Conservation (phyloP, 2,113 vertebrate species). For the Nansenia antarctica region DNA sequence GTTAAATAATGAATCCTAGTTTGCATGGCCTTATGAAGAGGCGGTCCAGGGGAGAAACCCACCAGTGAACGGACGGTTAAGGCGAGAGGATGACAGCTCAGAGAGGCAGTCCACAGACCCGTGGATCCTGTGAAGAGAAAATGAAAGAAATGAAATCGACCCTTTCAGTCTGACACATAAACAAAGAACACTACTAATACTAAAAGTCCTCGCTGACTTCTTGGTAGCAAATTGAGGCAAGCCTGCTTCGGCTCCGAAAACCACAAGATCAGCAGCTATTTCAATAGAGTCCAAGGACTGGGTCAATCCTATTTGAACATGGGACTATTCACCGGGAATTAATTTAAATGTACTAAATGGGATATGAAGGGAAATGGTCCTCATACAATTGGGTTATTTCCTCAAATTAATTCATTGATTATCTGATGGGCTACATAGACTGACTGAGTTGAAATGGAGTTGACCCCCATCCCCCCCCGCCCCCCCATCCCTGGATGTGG, state of each 20-base stretch:
- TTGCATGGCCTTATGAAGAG: too few species aligned
- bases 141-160: background rate
- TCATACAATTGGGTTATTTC: background rate
- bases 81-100: constrained; percentile 83
- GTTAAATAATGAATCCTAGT: too few species aligned
- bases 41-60: too few species aligned
- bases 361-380: background rate
- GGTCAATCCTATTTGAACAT: constrained; percentile 3
- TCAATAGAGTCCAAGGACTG: background rate
- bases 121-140: constrained; percentile 75
- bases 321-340: background rate
- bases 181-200: too few species aligned
- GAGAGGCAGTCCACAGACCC: constrained; percentile 92
- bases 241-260: too few species aligned
- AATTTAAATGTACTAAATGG: background rate
- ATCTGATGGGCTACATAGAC: background rate
- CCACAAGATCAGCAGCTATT: background rate
- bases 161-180: background rate
- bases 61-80: constrained; percentile 83
- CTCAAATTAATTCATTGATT: background rate
- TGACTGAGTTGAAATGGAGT: background rate
- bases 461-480: background rate
- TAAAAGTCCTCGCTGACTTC: background rate
- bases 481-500: background rate
- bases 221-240: background rate